Evolutionary conservation across 2,888 invertebrate species (phyloP), one percentile per base, ranked within the genome.

Genomic region (Emmelina monodactyla): DNA sequence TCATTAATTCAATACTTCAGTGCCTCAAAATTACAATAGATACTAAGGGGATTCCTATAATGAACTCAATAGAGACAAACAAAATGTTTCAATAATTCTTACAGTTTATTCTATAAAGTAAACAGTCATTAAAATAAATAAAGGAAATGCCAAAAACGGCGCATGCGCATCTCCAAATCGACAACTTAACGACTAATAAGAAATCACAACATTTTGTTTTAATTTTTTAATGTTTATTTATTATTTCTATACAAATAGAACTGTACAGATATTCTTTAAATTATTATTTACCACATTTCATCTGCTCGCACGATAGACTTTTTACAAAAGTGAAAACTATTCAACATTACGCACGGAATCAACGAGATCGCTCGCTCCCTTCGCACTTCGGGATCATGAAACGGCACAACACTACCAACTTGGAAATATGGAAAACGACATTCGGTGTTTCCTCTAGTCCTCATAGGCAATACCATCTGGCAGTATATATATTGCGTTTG

Each of bases 201-300:
- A 78, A 76, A 76, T 76, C 76, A 79, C 75, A 76, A 76, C 70
- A 64, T 72, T 59, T 56, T 72, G 70, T 73, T 62, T 58, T 67
- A 61, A 64, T 70, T 75, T 70, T 80, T 73, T 62, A 78, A 79
- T 80, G 71, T 62, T 82, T 79, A 78, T 81, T 81, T 72, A 76
- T 80, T 80, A 80, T 76, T 81, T 80, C 82, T 82, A 82, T 82
- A 82, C 82, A 81, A 82, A 82, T 81, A 82, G 76, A 76, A 81
- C 80, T 82, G 82, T 82, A 82, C 82, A 82, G 79, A 79, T 78
- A 73, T 71, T 73, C 69, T 65, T 80, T 80, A 76, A 80, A 76
- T 80, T 78, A 68, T 63, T 62, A 72, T 75, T 76, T 70, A 73
- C 76, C 70, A 70, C 70, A 69, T 73, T 62, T 76, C 73, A 72